Base-by-base conservation (phyloP, 2,113 vertebrate genomes). In the Steatornis caripensis region DNA sequence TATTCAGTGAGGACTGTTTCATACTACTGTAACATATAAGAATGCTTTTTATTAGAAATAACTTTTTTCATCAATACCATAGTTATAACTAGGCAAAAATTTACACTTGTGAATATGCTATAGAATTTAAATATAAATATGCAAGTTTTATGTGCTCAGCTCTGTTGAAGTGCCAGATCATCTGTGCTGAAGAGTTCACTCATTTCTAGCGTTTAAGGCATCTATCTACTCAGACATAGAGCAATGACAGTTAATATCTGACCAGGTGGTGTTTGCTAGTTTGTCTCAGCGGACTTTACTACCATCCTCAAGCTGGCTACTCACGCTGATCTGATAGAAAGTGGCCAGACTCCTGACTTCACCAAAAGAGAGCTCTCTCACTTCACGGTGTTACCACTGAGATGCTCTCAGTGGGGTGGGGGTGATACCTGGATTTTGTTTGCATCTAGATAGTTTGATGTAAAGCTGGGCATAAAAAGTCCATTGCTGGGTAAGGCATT, bases 361-460 rank as follows among this genome's bases (percentile, higher is more conserved):
- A 5, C 26, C 39, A 29, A 27, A 32, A 27, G 15, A 48, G 45
- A 46, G 21, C 48, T 79, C 78, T 87, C 48, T 9, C 32, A 34
- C 62, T 62, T 49, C 4, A 11, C 41, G 46, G 1, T 23, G 1
- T 60, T 68, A 19, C 32, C 29, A 26, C 66, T 0, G 1, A 43
- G n/a, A 29, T 84, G 74, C 55, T 34, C 49, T 68, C 36, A 76
- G 62, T 27, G 12, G 58, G 39, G n/a, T n/a, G n/a, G 55, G 49
- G 45, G 11, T 5, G 26, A 32, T 43, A 61, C 30, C 43, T 75
- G 43, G 3, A 5, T 57, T 75, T 76, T 21, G 12, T 34, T 84
- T 30, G 32, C 29, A 5, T 54, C 20, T n/a, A 2, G n/a, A 7
- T 74, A 29, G 26, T 34, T 64, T 58, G 24, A 12, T 62, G 17